A percentile compares a stretch with the other conserved stretches of the same genome.
phyloP scores from a whole-genome alignment of 23 tunicate genomes.

The Ciona savignyi region DNA sequence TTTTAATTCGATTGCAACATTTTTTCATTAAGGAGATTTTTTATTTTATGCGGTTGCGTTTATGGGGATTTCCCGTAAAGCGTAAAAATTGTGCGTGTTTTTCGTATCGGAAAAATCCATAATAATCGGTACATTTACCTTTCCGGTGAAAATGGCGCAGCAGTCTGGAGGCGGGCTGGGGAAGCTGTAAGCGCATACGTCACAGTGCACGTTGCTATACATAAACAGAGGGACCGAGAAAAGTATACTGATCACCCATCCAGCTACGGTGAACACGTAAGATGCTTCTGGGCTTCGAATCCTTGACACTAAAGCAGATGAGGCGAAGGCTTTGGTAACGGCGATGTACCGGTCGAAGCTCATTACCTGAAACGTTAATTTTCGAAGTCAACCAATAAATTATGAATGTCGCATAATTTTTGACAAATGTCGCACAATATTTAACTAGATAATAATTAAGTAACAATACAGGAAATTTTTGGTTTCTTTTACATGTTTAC shows the following conservation, averaged over 20 bases:
- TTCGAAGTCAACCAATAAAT: not conserved
- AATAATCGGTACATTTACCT: too few species aligned
- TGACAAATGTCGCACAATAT: too few species aligned
- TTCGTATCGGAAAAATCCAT: too few species aligned
- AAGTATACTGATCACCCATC: slow-evolving; percentile 66
- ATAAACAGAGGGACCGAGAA: slow-evolving; percentile 39
- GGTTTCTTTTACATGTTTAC: too few species aligned
- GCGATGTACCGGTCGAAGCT: slow-evolving; percentile 93
- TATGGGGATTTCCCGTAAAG: too few species aligned
- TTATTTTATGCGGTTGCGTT: too few species aligned
- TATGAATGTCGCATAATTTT: not conserved
- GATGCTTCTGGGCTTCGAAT: slow-evolving; percentile 48
- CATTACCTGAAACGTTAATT: slow-evolving; percentile 83
- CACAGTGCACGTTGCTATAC: slow-evolving; percentile 50
- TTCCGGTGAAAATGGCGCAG: too few species aligned
- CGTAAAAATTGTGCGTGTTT: too few species aligned
- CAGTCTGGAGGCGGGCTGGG: too few species aligned
- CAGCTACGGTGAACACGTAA: slow-evolving; percentile 35
- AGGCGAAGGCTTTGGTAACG: slow-evolving; percentile 72
- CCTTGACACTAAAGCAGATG: slow-evolving; percentile 31
- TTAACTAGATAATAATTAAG: not conserved
- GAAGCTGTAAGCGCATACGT: slow-evolving; percentile 23
- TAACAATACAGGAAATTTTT: too few species aligned
- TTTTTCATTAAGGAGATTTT: too few species aligned
- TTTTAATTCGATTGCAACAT: too few species aligned